Evolutionary conservation across 2,888 invertebrate genomes (phyloP), one percentile per base, ranked within the genome.

Genomic region (Amiota communis): DNA sequence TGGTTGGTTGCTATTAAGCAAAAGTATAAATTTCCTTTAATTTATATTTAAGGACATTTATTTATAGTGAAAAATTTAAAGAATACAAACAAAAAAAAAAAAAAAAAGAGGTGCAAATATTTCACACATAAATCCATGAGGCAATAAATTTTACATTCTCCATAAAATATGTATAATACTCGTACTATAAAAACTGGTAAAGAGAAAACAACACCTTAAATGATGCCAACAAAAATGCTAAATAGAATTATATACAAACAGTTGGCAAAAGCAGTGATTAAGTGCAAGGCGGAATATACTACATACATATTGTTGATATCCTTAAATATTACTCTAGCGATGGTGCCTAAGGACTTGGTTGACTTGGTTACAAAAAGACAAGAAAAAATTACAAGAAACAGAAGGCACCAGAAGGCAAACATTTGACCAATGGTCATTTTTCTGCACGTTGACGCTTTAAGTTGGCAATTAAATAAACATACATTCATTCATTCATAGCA

Each of bases 381-480:
- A 36, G 36, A 36, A 36, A 36, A 36, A 36, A 36, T 36, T 36
- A 36, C 36, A 36, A 36, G 36, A 6, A 36, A 36, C 75, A 76
- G 73, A 72, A 36, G 51, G 57, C 71, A 59, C 71, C 73, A 73
- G 76, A 36, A 51, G 12, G 53, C 13, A n/a, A 59, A 20, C 59
- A 59, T 76, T 76, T 77, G 75, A 78, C 76, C 79, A 76, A 76
- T 77, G 81, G 79, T 79, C 79, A 82, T 85, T 86, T 83, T 78
- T 85, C 80, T 79, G 76, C 83, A 74, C 75, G 67, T 75, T 86
- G 82, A 84, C 80, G 81, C 80, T 84, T 79, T 75, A 83, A 85
- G 81, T 82, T 85, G 84, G 85, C 85, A 85, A 84, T 84, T 83
- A 84, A 81, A 84, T 85, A 83, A 74, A 78, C 59, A 63, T 77